Evolutionary conservation across 2,888 invertebrate genomes (phyloP).

Genomic region (Cosmorhoe ocellata): DNA sequence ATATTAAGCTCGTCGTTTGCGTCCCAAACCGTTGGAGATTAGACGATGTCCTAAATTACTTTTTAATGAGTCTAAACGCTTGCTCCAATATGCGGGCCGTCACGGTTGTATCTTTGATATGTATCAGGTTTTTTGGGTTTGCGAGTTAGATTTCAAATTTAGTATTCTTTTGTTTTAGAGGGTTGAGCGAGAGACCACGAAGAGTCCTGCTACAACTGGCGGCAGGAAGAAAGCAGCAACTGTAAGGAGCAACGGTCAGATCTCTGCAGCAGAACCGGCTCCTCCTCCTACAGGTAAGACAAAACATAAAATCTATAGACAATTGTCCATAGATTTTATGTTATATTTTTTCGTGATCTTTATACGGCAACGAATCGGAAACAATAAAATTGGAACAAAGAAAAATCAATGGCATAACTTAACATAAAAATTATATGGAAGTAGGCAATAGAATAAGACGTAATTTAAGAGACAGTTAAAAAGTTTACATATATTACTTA

Average conservation of each 20-base stretch:
- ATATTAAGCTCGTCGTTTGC: constrained; percentile 31
- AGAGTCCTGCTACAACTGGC: constrained; percentile 73
- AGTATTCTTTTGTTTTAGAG: constrained; percentile 58
- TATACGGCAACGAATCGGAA: neutral
- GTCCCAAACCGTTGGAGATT: constrained; percentile 42
- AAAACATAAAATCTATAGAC: neutral
- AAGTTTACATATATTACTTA: constrained; percentile 39
- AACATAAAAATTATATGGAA: constrained; percentile 20
- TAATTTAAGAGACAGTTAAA: constrained; percentile 40
- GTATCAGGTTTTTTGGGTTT: constrained; percentile 20
- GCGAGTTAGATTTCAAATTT: constrained; percentile 16
- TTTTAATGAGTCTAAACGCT: constrained; percentile 59
- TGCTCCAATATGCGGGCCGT: constrained; percentile 38
- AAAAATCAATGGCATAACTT: constrained; percentile 18
- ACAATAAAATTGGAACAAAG: neutral
- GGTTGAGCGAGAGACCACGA: constrained; percentile 70
- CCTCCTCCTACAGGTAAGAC: constrained; percentile 60
- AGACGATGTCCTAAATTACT: constrained; percentile 59
- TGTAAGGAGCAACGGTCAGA: constrained; percentile 72
- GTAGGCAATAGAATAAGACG: constrained; percentile 25
- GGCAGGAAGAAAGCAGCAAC: constrained; percentile 68
- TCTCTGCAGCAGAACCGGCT: constrained; percentile 59
- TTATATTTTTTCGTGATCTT: too few relatives aligned
- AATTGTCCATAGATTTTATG: too few relatives aligned
- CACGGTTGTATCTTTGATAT: constrained; percentile 33